These are phyloP conservation scores for Neosilurus mollespiculum DNA, from an alignment of 2,797 vertebrate genomes.

Conservation along the genomic window DNA sequence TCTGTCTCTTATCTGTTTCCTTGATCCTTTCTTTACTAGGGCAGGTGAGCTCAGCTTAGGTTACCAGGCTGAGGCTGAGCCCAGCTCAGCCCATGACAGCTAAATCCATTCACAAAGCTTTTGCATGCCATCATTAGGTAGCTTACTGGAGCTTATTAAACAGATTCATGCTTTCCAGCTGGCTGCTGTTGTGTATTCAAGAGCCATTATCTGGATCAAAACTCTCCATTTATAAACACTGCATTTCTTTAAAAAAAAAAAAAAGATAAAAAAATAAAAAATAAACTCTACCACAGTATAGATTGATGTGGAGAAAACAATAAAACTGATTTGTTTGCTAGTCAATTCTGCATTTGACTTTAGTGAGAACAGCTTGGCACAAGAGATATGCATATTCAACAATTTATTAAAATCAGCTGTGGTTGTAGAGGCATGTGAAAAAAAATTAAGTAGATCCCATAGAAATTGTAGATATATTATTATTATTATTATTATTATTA, in stretches of 20 bases:
- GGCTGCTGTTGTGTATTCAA: conserved; percentile 62
- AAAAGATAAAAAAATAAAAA: conserved; percentile 50
- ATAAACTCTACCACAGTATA: conserved; percentile 35
- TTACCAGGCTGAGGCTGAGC: conserved; percentile 62
- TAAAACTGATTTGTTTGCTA: conserved; percentile 13
- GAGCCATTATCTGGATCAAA: conserved; percentile 65
- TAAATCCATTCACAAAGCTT: conserved; percentile 64
- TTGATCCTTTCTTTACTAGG: conserved; percentile 19
- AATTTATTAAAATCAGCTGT: conserved; percentile 15
- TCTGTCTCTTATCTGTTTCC: conserved; percentile 31
- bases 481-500: no score
- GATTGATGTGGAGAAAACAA: conserved; percentile 23
- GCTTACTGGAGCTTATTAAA: conserved; percentile 62
- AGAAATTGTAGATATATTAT: no score
- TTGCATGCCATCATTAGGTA: conserved; percentile 68
- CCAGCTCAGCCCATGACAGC: conserved; percentile 56
- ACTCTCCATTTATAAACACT: conserved; percentile 60
- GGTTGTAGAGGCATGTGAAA: not conserved
- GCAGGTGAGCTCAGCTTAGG: conserved; percentile 50
- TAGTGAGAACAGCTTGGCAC: not conserved
- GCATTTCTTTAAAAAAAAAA: conserved; percentile 41
- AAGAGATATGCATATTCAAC: not conserved
- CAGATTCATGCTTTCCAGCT: conserved; percentile 67
- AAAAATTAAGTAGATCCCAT: no score
- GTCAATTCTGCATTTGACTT: conserved; percentile 37